phyloP scores from a whole-genome alignment of 1,140 invertebrate species.

The Aphelenchoides avenae region DNA sequence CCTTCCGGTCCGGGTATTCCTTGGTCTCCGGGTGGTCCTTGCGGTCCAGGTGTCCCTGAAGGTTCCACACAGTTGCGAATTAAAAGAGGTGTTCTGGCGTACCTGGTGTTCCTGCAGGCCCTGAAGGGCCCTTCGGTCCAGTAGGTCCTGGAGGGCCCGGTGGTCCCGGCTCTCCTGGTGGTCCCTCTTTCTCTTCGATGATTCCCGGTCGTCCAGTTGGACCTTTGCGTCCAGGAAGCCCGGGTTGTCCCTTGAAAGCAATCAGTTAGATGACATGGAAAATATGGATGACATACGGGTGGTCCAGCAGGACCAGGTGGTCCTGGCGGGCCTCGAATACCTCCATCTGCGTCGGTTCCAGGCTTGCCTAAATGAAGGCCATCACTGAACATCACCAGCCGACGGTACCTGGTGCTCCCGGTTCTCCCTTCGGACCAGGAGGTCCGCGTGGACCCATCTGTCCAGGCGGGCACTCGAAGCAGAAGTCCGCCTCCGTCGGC shows the following conservation, averaged over 20 bases:
- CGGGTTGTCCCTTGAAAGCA: background rate
- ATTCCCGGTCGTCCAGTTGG: slow-evolving; percentile 14
- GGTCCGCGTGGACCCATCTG: slow-evolving; percentile 34
- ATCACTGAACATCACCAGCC: too few relatives aligned
- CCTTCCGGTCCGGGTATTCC: slow-evolving; percentile 19
- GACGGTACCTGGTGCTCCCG: slow-evolving; percentile 11
- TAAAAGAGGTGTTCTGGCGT: background rate
- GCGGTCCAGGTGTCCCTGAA: slow-evolving; percentile 14
- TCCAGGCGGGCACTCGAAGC: slow-evolving; percentile 46
- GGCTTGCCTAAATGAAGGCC: too few relatives aligned
- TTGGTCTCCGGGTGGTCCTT: slow-evolving; percentile 16
- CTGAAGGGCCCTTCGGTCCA: slow-evolving; percentile 9
- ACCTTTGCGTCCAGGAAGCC: slow-evolving; percentile 19
- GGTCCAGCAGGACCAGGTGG: slow-evolving; percentile 22
- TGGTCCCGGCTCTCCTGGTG: slow-evolving; percentile 20
- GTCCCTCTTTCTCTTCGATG: slow-evolving; percentile 5
- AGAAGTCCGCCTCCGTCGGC: slow-evolving; percentile 33
- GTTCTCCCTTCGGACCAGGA: slow-evolving; percentile 24
- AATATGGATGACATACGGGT: slow-evolving; percentile 4
- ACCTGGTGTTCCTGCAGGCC: slow-evolving; percentile 6
- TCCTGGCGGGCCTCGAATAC: slow-evolving; percentile 25
- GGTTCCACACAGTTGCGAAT: slow-evolving; percentile 7
- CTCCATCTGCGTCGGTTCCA: slow-evolving; percentile 10
- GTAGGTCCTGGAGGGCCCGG: slow-evolving; percentile 7
- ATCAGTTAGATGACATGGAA: background rate